Base-by-base conservation (phyloP, 1,140 invertebrate genomes). In the Hetaerina americana region DNA sequence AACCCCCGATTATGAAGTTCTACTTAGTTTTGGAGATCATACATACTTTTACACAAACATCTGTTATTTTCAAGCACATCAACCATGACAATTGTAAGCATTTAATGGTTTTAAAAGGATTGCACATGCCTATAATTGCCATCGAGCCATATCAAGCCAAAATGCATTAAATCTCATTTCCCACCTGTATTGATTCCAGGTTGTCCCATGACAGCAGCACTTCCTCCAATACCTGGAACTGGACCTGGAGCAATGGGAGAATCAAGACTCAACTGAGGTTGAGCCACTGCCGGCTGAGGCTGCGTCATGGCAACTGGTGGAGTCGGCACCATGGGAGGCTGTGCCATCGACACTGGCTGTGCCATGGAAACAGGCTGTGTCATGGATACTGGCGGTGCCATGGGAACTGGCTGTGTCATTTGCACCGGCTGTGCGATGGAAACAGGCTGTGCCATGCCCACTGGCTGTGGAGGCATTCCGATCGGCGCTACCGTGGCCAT, bases 401-500 rank as follows among this genome's bases (percentile, higher is more conserved):
- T 57, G 2, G 40, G 2, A 57, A n/a, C 15, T 12, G 40, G 40
- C 22, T 57, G 40, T 2, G 40, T 57, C n/a, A n/a, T n/a, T n/a
- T n/a, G n/a, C n/a, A n/a, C n/a, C n/a, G 22, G 40, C 15, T 12
- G 40, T 57, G 40, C 15, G 22, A n/a, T 57, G 2, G 40, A 1
- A 57, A n/a, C 15, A 3, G 40, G 40, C 10, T 57, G 40, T 10
- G 40, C 40, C 22, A 57, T 57, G 10, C 40, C 22, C 15, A 57
- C 40, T 24, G 49, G 12, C 26, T 27, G 70, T 24, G 69, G 69
- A 57, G 70, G 22, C 26, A 70, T 70, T 26, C 31, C 26, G 10
- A 70, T 70, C n/a, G 70, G 70, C 22, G 70, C 26, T 25, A 70
- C 70, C 8, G 29, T 70, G 3, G 26, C 70, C 70, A 70, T 70